Conservation (phyloP, 1,140 invertebrate species). For the Heliconius himera region DNA sequence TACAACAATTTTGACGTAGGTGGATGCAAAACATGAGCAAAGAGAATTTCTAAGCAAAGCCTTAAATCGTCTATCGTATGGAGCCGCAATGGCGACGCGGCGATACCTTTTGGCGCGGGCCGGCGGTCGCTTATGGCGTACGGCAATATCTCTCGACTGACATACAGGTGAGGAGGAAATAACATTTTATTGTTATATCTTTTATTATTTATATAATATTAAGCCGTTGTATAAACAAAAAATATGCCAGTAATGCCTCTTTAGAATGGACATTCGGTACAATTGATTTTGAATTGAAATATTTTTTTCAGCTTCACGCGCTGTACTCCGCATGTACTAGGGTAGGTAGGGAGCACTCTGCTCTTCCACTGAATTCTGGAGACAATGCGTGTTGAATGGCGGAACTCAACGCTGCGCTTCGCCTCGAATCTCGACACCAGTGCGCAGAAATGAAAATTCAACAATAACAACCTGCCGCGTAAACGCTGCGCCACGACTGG, state of each 20-base stretch:
- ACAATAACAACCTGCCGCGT: too few species aligned
- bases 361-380: too few species aligned
- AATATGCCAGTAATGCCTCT: too few species aligned
- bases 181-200: not conserved
- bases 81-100: constrained; percentile 38
- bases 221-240: not conserved
- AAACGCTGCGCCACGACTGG: too few species aligned
- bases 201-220: not conserved
- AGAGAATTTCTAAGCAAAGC: constrained; percentile 53
- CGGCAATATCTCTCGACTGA: constrained; percentile 47
- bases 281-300: not conserved
- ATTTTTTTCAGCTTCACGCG: too few species aligned
- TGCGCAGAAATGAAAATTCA: too few species aligned
- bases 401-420: too few species aligned
- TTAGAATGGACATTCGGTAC: not conserved
- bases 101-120: constrained; percentile 49
- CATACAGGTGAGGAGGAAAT: constrained; percentile 36
- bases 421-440: too few species aligned
- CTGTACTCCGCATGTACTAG: too few species aligned
- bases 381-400: too few species aligned
- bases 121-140: constrained; percentile 45
- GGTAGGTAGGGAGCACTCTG: too few species aligned
- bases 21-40: constrained; percentile 41
- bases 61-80: constrained; percentile 48
- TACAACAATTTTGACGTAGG: constrained; percentile 37